phyloP scores from a whole-genome alignment of 2,797 vertebrate genomes.

The Acestrorhynchus altus region DNA sequence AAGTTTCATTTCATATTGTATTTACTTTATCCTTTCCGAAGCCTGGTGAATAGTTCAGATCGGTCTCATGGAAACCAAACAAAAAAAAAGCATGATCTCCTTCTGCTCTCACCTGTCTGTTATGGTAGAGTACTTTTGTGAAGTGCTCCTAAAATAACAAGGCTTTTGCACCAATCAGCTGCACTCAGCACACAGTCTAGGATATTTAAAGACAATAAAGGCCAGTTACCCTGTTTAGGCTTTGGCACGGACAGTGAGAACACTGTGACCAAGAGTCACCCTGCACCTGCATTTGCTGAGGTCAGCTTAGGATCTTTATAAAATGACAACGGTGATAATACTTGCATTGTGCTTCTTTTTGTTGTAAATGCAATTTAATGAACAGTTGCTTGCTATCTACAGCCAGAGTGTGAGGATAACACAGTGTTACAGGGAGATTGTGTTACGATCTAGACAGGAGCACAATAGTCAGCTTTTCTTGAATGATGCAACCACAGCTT shows the following conservation, averaged over 20 bases:
- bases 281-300: background rate
- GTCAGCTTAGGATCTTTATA: background rate
- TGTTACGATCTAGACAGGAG: background rate
- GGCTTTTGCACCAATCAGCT: background rate
- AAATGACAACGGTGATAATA: background rate
- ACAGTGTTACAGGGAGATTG: background rate
- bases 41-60: background rate
- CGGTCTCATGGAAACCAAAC: background rate
- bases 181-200: background rate
- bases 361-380: constrained; percentile 9
- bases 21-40: background rate
- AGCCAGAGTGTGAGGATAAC: background rate
- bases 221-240: background rate
- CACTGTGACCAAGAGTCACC: constrained; percentile 1
- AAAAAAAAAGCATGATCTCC: background rate
- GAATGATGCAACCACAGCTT: constrained; percentile 47
- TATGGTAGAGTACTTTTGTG: background rate
- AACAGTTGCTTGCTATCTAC: background rate
- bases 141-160: background rate
- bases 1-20: background rate
- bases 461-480: background rate
- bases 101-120: background rate
- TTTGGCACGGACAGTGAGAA: background rate
- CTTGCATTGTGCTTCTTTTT: background rate
- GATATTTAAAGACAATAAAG: background rate